A percentile compares a stretch with the other conserved stretches of the same genome.
Evolutionary conservation across 2,797 vertebrate genomes (phyloP).

Genomic region (Eupleurogrammus muticus): DNA sequence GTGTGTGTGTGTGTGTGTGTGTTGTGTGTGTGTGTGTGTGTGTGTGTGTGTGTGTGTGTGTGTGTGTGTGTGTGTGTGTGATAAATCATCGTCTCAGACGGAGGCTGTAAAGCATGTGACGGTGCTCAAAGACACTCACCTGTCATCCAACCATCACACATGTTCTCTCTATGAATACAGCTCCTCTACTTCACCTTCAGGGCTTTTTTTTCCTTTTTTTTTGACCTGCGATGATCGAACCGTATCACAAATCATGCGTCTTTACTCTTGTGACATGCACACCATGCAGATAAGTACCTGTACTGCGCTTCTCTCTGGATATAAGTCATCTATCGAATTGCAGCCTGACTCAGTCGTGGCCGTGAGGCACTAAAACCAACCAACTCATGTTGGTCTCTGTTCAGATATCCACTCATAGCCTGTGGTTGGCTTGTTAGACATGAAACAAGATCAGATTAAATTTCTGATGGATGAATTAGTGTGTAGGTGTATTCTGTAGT

Average conservation of each 20-base stretch:
- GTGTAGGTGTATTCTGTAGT: not conserved
- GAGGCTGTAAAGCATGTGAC: slow-evolving; percentile 35
- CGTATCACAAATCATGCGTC: slow-evolving; percentile 69
- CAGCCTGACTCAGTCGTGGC: slow-evolving; percentile 39
- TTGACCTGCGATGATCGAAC: slow-evolving; percentile 45
- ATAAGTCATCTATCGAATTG: slow-evolving; percentile 61
- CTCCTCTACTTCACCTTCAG: slow-evolving; percentile 23
- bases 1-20: no score
- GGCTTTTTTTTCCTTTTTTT: slow-evolving; percentile 30
- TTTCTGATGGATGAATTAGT: slow-evolving; percentile 25
- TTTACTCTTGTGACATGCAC: slow-evolving; percentile 58
- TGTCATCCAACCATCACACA: slow-evolving; percentile 46
- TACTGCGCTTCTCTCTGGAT: slow-evolving; percentile 40
- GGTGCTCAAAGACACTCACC: slow-evolving; percentile 44
- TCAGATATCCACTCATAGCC: slow-evolving; percentile 14
- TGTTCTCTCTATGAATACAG: slow-evolving; percentile 24
- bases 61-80: no score
- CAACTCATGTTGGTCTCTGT: slow-evolving; percentile 23
- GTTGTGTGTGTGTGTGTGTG: slow-evolving; percentile 28
- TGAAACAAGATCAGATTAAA: slow-evolving; percentile 25
- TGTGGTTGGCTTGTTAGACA: slow-evolving; percentile 35
- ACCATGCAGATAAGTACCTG: slow-evolving; percentile 61
- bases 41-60: slow-evolving; percentile 44
- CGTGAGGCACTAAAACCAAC: slow-evolving; percentile 52
- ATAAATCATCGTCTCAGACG: slow-evolving; percentile 47